These are phyloP conservation scores for Melanaphis sacchari DNA, from an alignment of 1,140 invertebrate species.

Conservation along the genomic window DNA sequence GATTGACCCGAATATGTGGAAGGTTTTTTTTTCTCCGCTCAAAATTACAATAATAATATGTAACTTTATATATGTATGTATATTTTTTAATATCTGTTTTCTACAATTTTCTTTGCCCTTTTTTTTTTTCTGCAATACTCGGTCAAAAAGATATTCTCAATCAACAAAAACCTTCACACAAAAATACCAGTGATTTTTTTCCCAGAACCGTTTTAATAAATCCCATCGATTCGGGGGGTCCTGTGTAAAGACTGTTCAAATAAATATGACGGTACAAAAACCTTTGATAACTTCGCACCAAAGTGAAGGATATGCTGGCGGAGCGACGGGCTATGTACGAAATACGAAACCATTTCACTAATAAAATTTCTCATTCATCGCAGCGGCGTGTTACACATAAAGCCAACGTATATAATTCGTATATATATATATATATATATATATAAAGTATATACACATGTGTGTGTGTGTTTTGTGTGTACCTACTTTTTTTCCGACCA, in stretches of 20 bases:
- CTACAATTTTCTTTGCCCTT: not conserved
- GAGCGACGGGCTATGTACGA: not conserved
- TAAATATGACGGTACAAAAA: not conserved
- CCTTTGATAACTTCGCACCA: not conserved
- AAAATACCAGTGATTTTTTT: not conserved
- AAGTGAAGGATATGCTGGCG: not conserved
- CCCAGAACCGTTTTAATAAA: constrained; percentile 5
- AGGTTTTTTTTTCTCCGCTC: not conserved
- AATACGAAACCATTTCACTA: not conserved
- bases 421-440: not conserved
- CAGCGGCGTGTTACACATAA: not conserved
- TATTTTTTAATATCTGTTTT: not conserved
- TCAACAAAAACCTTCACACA: not conserved
- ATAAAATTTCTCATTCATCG: not conserved
- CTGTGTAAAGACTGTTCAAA: not conserved
- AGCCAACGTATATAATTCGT: not conserved
- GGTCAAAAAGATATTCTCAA: not conserved
- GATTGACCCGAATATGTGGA: not conserved
- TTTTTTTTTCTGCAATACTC: not conserved
- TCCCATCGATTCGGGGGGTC: not conserved
- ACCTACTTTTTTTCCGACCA: not conserved
- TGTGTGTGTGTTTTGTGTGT: not conserved
- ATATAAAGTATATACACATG: not conserved
- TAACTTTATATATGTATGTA: not conserved
- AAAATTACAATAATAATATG: not conserved